These are phyloP conservation scores for Xyrauchen texanus DNA, from an alignment of 2,113 vertebrate genomes.

Conservation along the genomic window DNA sequence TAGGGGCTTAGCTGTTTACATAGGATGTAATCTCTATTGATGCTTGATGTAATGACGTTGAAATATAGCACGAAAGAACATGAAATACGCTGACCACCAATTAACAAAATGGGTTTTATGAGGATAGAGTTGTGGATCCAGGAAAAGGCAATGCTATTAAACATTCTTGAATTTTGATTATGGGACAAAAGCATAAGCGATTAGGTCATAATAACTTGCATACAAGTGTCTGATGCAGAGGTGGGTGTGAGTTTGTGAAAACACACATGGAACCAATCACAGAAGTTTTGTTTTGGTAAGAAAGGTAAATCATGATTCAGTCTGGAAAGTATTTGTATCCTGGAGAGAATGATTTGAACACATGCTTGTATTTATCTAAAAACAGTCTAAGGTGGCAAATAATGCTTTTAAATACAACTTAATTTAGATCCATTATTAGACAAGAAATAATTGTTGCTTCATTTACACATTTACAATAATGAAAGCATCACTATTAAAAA, in stretches of 20 bases:
- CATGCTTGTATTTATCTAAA: constrained; percentile 37
- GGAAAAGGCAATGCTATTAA: background rate
- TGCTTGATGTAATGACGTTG: constrained; percentile 47
- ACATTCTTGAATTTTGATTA: background rate
- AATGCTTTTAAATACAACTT: background rate
- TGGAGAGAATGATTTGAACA: constrained; percentile 48
- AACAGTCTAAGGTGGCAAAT: background rate
- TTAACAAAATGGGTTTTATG: constrained; percentile 22
- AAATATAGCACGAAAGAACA: constrained; percentile 49
- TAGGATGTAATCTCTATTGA: constrained; percentile 54
- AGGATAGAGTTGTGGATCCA: background rate
- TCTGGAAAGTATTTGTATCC: constrained; percentile 50
- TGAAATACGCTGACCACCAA: constrained; percentile 46
- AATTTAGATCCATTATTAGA: background rate
- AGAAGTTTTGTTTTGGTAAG: constrained; percentile 43
- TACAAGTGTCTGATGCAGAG: background rate
- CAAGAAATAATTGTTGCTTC: background rate
- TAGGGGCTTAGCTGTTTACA: constrained; percentile 45
- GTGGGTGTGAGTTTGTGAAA: constrained; percentile 26
- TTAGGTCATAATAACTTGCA: background rate
- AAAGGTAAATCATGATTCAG: constrained; percentile 52
- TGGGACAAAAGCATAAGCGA: background rate
- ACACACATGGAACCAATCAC: constrained; percentile 55
- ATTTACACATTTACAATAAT: no score
- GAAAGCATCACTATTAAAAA: no score